Evolutionary conservation across 2,113 vertebrate species (phyloP).

Genomic region (Saiga tatarica): DNA sequence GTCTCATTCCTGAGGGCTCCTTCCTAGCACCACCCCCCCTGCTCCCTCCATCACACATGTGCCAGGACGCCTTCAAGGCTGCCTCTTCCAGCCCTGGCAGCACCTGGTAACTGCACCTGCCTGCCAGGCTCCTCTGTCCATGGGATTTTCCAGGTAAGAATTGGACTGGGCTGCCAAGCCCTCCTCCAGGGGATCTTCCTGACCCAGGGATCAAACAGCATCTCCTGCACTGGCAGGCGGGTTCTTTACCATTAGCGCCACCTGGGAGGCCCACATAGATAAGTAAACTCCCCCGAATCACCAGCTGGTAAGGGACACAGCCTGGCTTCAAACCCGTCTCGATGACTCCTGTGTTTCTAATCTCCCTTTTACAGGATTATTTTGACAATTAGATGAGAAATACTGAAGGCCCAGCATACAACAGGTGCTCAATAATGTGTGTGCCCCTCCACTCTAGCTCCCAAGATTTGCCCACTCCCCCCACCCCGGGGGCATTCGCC

Average conservation of each 20-base stretch:
- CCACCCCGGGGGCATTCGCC: background rate
- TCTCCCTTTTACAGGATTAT: background rate
- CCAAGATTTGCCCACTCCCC: background rate
- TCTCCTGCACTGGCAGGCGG: background rate
- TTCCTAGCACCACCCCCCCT: background rate
- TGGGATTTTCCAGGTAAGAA: background rate
- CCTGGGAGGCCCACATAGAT: background rate
- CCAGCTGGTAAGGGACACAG: background rate
- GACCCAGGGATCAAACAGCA: fast-evolving
- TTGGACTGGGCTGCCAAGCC: background rate
- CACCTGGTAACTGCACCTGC: background rate
- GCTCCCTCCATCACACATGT: background rate
- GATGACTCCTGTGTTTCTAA: background rate
- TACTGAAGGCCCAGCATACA: background rate
- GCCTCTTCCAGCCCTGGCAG: background rate
- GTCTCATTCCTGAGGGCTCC: background rate
- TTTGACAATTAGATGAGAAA: background rate
- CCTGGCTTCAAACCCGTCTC: background rate
- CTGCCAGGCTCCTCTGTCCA: background rate
- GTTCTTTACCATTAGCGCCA: background rate
- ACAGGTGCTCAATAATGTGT: background rate
- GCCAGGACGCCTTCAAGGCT: background rate
- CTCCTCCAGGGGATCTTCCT: background rate
- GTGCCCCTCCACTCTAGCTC: background rate
- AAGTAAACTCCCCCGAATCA: background rate